phyloP scores from a whole-genome alignment of 2,797 vertebrate species.

The Galagoides demidoff region DNA sequence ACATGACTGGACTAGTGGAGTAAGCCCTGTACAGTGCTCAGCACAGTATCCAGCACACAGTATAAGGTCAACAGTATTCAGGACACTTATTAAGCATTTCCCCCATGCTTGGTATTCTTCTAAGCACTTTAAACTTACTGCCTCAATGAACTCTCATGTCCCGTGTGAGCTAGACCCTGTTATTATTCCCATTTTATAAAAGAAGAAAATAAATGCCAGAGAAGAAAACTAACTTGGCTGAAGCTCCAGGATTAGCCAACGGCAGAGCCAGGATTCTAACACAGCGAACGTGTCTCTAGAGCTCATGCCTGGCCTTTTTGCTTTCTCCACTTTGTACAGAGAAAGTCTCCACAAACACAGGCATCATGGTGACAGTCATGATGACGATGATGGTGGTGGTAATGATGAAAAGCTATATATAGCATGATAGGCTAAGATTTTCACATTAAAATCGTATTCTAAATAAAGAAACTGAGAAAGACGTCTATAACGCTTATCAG shows the following conservation, averaged over 20 bases:
- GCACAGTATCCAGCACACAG: neutral
- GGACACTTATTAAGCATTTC: neutral
- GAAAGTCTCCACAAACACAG: neutral
- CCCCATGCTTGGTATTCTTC: neutral
- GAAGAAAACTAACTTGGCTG: neutral
- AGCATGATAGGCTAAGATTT: neutral
- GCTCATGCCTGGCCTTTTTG: neutral
- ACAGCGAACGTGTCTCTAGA: too few species aligned
- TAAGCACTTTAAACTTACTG: neutral
- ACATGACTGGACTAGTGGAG: neutral
- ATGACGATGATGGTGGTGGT: neutral
- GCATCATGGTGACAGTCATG: neutral
- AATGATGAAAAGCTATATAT: neutral
- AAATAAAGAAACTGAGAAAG: neutral
- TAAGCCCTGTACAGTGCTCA: neutral
- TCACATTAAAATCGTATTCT: neutral
- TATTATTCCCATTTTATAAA: conserved; percentile 34
- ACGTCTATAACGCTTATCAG: neutral
- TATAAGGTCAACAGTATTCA: neutral
- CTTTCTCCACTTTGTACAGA: neutral
- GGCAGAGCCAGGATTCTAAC: neutral
- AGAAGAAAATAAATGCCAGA: neutral
- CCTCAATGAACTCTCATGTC: neutral
- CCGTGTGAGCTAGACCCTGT: neutral
- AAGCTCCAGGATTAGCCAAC: neutral